These are phyloP conservation scores for Tethya wilhelma DNA, from an alignment of 37 sponge, comb jelly and placozoan species.

Conservation along the genomic window DNA sequence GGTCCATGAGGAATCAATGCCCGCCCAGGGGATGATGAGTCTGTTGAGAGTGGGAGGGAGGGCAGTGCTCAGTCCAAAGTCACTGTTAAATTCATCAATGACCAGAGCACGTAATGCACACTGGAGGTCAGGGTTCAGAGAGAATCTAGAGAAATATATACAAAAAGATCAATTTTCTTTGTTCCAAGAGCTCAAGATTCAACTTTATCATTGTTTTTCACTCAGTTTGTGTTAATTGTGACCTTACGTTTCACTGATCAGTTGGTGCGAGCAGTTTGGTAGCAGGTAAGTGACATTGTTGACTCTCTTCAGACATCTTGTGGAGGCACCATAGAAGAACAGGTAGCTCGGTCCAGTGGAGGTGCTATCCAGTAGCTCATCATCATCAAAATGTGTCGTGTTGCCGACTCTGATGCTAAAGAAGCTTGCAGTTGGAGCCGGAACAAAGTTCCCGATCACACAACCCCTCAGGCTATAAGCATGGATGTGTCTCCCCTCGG, in stretches of 20 bases:
- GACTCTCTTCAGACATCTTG: constrained; percentile 69
- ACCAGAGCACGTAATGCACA: constrained; percentile 33
- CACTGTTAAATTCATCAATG: not conserved
- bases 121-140: constrained; percentile 45
- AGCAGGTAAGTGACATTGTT: constrained; percentile 64
- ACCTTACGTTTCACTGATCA: constrained; percentile 60
- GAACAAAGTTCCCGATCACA: constrained; percentile 54
- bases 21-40: constrained; percentile 72
- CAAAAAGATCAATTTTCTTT: not conserved
- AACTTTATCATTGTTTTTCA: not conserved
- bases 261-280: constrained; percentile 77
- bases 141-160: constrained; percentile 44
- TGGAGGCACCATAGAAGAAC: constrained; percentile 82
- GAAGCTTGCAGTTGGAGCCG: constrained; percentile 1
- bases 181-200: not conserved
- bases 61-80: constrained; percentile 38
- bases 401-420: constrained; percentile 12
- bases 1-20: constrained; percentile 52
- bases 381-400: constrained; percentile 5
- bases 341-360: constrained; percentile 69
- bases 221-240: not conserved
- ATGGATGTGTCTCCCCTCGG: constrained; percentile 42
- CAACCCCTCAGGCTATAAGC: constrained; percentile 63
- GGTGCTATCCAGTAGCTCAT: constrained; percentile 13
- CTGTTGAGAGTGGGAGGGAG: constrained; percentile 65